phyloP scores from a whole-genome alignment of 2,888 invertebrate genomes.

The Blomia tropicalis region DNA sequence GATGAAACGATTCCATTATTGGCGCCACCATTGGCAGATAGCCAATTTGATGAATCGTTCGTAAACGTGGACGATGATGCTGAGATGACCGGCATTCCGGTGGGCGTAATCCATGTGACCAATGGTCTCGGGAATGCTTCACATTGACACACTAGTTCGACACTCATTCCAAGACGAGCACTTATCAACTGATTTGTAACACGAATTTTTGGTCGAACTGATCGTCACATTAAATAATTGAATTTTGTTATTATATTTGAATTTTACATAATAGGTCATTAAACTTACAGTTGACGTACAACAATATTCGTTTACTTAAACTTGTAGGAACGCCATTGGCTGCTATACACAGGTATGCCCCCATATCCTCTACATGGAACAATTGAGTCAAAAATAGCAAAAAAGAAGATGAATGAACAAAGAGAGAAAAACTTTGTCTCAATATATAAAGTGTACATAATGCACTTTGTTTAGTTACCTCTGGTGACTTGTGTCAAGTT shows the following conservation, averaged over 20 bases:
- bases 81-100: not conserved
- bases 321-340: conserved; percentile 35
- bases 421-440: no score
- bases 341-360: conserved; percentile 33
- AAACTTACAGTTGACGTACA: conserved; percentile 36
- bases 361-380: conserved; percentile 29
- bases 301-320: conserved; percentile 33
- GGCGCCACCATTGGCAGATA: no score
- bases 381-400: not conserved
- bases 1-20: not conserved
- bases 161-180: conserved; percentile 27
- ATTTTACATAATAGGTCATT: not conserved
- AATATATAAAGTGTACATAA: not conserved
- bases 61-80: not conserved
- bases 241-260: not conserved
- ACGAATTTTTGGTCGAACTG: conserved; percentile 31
- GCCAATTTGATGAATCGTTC: not conserved
- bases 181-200: conserved; percentile 30
- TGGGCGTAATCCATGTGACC: conserved; percentile 28
- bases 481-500: conserved; percentile 31
- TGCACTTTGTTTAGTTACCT: conserved; percentile 3
- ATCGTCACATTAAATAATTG: not conserved
- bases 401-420: no score
- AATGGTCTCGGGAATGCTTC: conserved; percentile 30
- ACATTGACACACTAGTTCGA: conserved; percentile 28